Base-by-base conservation (phyloP, 2,888 invertebrate genomes). In the Drosophila paranaensis region DNA sequence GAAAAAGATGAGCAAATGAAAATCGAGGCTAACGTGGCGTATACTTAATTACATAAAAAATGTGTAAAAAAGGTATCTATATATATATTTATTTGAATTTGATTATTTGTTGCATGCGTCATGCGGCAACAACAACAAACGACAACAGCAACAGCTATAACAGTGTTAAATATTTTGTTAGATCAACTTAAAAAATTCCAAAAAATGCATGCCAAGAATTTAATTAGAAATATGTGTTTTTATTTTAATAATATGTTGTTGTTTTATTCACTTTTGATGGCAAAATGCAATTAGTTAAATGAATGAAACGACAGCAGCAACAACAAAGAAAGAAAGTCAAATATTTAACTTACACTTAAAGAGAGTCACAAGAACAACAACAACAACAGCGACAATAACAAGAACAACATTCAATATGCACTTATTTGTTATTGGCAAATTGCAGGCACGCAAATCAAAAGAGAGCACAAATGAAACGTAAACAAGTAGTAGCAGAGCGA, bases 361-460 rank as follows among this genome's bases (percentile, higher is more conserved):
- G 53, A 74, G 60, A 75, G 60, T 54, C 64, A 72, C 71, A 72
- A 71, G 60, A 68, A 66, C 64, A 74, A 81, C 74, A 90, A 84
- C 70, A 78, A 82, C 40, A 16, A 45, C 20, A 43, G 11, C 43
- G 25, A 45, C 86, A 27, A 27, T 27, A 63, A 66, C 62, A 75
- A 82, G 72, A 90, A 85, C 74, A 81, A 83, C 89, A 90, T 85
- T 88, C 82, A 86, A 81, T 79, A 76, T 67, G 68, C 40, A 46
- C 46, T 67, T 76, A 69, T 71, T 74, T 71, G 68, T 56, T 65
- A 58, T 69, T 65, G 51, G 67, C 72, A 30, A 25, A 79, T 76
- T 79, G 77, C 63, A 78, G 55, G 69, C 79, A 71, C 73, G 78
- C 79, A 69, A 79, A 71, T 69, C 60, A 81, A 81, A 83, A 68